phyloP scores from a whole-genome alignment of 2,113 vertebrate genomes.

The Pachypanchax playfairii region DNA sequence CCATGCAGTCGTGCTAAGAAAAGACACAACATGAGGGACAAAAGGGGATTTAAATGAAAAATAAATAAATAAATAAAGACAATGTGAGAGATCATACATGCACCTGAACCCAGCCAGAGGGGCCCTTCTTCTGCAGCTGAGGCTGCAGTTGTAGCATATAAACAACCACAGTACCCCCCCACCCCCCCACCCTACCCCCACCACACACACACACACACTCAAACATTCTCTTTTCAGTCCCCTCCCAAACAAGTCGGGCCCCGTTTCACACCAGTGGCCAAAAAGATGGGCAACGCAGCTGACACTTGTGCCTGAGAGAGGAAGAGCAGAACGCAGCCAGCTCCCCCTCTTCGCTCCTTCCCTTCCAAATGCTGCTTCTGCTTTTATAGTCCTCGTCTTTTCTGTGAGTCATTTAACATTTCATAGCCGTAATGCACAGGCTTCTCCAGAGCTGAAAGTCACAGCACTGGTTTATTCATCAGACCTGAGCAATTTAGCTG shows the following conservation, averaged over 20 bases:
- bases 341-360: constrained; percentile 38
- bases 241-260: constrained; percentile 49
- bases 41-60: neutral
- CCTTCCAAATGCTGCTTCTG: constrained; percentile 49
- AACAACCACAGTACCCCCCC: constrained; percentile 13
- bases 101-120: constrained; percentile 62
- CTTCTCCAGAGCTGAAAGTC: constrained; percentile 56
- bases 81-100: neutral
- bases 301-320: constrained; percentile 70
- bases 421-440: constrained; percentile 69
- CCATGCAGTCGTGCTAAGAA: neutral
- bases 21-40: neutral
- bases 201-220: constrained; percentile 13
- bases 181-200: constrained; percentile 4
- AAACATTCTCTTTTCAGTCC: constrained; percentile 30
- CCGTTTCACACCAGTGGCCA: constrained; percentile 71
- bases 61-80: constrained; percentile 18
- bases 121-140: constrained; percentile 48
- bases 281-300: constrained; percentile 68
- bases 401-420: constrained; percentile 73
- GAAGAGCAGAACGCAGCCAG: constrained; percentile 54
- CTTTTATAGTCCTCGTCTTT: constrained; percentile 59
- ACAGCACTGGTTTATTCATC: constrained; percentile 76
- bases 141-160: constrained; percentile 23
- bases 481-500: constrained; percentile 44